Evolutionary conservation across 2,113 vertebrate genomes (phyloP).

Genomic region (Corydoras maculifer): DNA sequence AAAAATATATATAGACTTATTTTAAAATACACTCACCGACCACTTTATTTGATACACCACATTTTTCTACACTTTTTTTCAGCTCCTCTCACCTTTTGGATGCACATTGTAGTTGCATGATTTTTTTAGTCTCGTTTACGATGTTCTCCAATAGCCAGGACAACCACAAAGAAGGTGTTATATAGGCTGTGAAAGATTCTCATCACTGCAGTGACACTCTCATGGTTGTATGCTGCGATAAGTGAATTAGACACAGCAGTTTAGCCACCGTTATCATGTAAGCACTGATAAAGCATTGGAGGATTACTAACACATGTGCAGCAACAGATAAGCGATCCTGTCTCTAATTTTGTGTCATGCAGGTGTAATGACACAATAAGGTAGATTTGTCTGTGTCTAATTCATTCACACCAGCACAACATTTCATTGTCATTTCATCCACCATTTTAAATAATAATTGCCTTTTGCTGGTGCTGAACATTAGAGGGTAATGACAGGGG

Average conservation of each 20-base stretch:
- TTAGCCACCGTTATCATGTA: background rate
- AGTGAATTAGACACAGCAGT: background rate
- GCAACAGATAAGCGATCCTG: background rate
- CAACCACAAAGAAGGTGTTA: too few relatives aligned
- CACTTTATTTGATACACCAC: too few relatives aligned
- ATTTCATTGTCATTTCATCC: background rate
- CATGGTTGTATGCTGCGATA: background rate
- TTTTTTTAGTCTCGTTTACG: too few relatives aligned
- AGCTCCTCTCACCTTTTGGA: too few relatives aligned
- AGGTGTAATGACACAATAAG: background rate
- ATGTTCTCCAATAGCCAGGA: too few relatives aligned
- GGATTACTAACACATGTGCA: background rate
- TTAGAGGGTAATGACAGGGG: background rate
- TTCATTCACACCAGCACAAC: background rate
- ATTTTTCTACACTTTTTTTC: too few relatives aligned
- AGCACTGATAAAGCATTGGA: background rate
- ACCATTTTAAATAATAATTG: slow-evolving; percentile 1
- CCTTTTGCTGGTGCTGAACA: background rate
- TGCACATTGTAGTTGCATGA: too few relatives aligned
- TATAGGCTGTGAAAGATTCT: background rate
- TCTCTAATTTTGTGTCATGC: background rate
- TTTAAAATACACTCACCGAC: too few relatives aligned
- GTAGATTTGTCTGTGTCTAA: background rate
- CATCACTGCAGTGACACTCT: background rate
- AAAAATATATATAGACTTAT: too few relatives aligned